A percentile compares a stretch with the other conserved stretches of the same genome.
Evolutionary conservation across 2,888 invertebrate species (phyloP).

Genomic region (Noctua comes): DNA sequence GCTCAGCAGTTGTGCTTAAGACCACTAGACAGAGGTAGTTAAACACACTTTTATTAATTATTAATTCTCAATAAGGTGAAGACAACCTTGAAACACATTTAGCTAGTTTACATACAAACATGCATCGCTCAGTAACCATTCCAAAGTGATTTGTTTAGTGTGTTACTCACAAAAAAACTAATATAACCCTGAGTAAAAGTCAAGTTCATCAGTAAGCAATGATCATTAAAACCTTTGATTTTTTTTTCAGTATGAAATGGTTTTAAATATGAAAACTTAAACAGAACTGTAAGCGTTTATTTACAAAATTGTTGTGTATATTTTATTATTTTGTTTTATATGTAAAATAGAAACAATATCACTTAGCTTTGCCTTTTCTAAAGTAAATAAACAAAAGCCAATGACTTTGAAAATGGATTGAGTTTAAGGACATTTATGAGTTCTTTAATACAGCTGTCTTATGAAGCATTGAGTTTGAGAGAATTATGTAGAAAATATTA

Average conservation of each 20-base stretch:
- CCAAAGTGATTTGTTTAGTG: conserved; percentile 16
- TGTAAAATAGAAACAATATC: not conserved
- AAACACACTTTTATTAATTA: not conserved
- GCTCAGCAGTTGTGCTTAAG: too few relatives aligned
- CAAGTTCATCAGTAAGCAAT: conserved; percentile 3
- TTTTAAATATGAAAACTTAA: not conserved
- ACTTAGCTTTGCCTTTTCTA: not conserved
- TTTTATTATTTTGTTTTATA: not conserved
- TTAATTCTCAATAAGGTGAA: not conserved
- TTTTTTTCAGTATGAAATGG: not conserved
- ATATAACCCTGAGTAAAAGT: conserved; percentile 30
- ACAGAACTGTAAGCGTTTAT: not conserved
- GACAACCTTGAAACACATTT: conserved; percentile 43
- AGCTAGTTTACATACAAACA: conserved; percentile 15
- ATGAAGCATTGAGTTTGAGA: not conserved
- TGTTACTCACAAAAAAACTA: conserved; percentile 19
- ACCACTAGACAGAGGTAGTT: too few relatives aligned
- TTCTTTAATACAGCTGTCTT: not conserved
- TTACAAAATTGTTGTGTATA: not conserved
- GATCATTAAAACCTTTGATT: not conserved
- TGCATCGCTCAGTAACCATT: conserved; percentile 27
- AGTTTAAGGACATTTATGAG: not conserved
- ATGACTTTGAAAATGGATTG: conserved; percentile 8
- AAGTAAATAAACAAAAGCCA: conserved; percentile 3
- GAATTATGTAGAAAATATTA: not conserved